Base-by-base conservation (phyloP, 2,888 invertebrate species). In the Callinectes sapidus region DNA sequence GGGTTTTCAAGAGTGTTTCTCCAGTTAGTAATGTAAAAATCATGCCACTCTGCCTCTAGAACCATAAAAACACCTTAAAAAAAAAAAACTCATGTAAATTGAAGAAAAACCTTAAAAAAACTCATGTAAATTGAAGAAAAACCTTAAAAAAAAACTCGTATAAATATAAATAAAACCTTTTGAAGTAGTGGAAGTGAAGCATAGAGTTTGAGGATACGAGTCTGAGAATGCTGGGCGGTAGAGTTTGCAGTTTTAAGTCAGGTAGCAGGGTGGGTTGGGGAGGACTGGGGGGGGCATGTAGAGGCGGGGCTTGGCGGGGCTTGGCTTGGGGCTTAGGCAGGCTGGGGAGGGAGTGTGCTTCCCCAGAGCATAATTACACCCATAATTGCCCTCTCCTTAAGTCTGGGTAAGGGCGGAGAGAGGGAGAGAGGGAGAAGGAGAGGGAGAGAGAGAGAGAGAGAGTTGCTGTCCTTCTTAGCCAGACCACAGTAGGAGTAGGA, bases 331-430 rank as follows among this genome's bases (percentile, higher is more conserved):
- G 71, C n/a, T 23, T 13, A 28, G 71, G 13, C 5, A 28, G 71
- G 32, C n/a, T 23, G 71, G 71, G 71, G 10, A 32, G 81, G 81
- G 81, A 13, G 81, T 81, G 32, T 81, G 32, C 81, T 81, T 81
- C 81, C 81, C 81, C 81, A 2, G 35, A 81, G 35, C 81, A 28
- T 81, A 81, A 81, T 81, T 35, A 81, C 16, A 16, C 14, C 81
- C 32, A 81, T 81, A 81, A 81, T 81, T 81, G 35, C 35, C 35
- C 35, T 35, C 81, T 81, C 35, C 81, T 81, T 81, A 81, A 81
- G 81, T 81, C 81, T 18, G 35, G 35, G 35, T 81, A 81, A 81
- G 81, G 81, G 81, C 16, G 32, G 81, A 71, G n/a, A 71, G 71
- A 71, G n/a, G 28, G 71, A 71, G n/a, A 71, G 71, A 71, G 71